Conservation (phyloP, 23 tunicate genomes). For the Ciona savignyi region DNA sequence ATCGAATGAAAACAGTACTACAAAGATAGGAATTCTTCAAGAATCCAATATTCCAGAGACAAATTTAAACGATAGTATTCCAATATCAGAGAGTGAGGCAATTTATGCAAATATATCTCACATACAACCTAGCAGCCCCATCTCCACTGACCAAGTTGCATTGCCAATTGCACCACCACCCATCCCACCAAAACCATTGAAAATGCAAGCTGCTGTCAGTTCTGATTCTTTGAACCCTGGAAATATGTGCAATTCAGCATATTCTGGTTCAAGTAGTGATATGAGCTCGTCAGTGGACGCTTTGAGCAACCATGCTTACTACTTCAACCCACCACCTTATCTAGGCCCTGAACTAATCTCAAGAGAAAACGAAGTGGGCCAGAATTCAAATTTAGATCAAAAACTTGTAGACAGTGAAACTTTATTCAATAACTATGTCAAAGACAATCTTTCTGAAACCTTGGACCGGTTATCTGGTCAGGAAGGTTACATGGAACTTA, state of each 20-base stretch:
- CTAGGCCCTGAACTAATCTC: background rate
- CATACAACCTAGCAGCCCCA: background rate
- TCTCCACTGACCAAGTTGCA: background rate
- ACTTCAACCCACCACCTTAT: background rate
- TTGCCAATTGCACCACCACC: background rate
- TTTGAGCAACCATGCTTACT: background rate
- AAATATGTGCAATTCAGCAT: background rate
- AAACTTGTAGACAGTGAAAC: background rate
- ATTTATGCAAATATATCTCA: background rate
- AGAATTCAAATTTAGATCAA: no score
- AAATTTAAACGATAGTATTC: background rate
- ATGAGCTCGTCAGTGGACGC: constrained; percentile 11
- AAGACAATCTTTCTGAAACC: constrained; percentile 3
- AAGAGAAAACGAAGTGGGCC: background rate
- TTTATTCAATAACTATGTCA: background rate
- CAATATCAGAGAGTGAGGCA: background rate
- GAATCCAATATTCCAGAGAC: constrained; percentile 17
- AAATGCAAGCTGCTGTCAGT: background rate
- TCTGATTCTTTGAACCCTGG: background rate
- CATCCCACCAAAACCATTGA: constrained; percentile 16
- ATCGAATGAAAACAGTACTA: background rate
- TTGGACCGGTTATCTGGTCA: constrained; percentile 39
- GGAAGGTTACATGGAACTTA: constrained; percentile 57
- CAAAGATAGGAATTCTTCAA: background rate
- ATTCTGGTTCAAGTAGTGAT: constrained; percentile 8